Conservation (phyloP, 2,797 vertebrate genomes). For the Manis pentadactyla region DNA sequence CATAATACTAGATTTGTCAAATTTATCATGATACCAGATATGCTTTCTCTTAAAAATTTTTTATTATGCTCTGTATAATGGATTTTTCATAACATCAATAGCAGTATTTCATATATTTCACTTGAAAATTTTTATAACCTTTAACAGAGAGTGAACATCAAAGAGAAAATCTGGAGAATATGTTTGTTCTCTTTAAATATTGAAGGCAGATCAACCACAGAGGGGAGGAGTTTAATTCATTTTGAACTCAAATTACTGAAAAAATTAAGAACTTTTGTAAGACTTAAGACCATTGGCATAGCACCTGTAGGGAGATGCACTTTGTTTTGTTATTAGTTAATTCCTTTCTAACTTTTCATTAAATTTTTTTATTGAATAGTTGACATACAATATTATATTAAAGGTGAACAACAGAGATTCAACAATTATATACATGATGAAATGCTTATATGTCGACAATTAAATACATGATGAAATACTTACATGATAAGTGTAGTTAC, state of each 20-base stretch:
- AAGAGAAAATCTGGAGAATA: conserved; percentile 12
- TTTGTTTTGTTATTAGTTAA: neutral
- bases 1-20: conserved; percentile 35
- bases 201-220: neutral
- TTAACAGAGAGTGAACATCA: conserved; percentile 26
- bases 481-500: too few relatives aligned
- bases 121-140: conserved; percentile 37
- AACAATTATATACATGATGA: too few relatives aligned
- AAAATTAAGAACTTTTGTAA: neutral
- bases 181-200: neutral
- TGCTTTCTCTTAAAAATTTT: conserved; percentile 31
- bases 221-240: neutral
- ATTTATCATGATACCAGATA: conserved; percentile 36
- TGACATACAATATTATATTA: too few relatives aligned
- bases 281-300: neutral
- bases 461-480: too few relatives aligned
- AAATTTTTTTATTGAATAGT: too few relatives aligned
- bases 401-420: too few relatives aligned
- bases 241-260: conserved; percentile 13
- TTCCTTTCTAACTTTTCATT: too few relatives aligned
- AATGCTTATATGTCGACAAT: too few relatives aligned
- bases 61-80: neutral
- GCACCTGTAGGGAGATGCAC: neutral
- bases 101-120: conserved; percentile 42
- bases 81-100: neutral